A percentile compares a stretch with the other conserved stretches of the same genome.
phyloP scores from a whole-genome alignment of 2,797 vertebrate species.

The Columba guinea region DNA sequence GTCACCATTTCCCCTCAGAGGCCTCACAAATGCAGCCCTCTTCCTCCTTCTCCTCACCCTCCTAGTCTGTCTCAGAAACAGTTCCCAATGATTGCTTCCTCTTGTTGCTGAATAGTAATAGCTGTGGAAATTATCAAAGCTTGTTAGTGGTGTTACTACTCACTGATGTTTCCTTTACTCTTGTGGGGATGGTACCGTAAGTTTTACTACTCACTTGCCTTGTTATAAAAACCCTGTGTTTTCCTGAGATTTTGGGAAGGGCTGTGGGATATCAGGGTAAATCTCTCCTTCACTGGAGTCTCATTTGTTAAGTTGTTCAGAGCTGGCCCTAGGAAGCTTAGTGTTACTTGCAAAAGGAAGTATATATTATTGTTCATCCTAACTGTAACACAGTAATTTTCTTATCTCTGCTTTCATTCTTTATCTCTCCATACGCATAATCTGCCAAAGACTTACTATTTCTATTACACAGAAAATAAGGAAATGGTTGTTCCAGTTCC shows the following conservation, averaged over 20 bases:
- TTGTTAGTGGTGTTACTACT: neutral
- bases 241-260: neutral
- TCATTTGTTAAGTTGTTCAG: neutral
- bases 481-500: conserved; percentile 1
- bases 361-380: neutral
- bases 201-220: neutral
- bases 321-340: neutral
- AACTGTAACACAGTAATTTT: neutral
- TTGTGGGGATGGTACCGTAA: neutral
- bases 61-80: neutral
- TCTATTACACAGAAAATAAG: conserved; percentile 18
- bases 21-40: neutral
- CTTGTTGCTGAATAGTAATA: neutral
- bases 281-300: neutral
- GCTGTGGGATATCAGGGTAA: neutral
- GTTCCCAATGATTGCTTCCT: neutral
- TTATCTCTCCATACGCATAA: neutral
- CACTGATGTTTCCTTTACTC: neutral
- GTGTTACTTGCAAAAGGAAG: neutral
- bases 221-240: neutral
- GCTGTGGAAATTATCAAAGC: neutral
- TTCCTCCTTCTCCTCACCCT: neutral
- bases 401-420: neutral
- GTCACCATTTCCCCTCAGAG: neutral
- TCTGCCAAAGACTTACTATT: neutral